Evolutionary conservation across 1,140 invertebrate genomes (phyloP), one percentile per base, ranked within the genome.

Genomic region (Drosophila insularis): DNA sequence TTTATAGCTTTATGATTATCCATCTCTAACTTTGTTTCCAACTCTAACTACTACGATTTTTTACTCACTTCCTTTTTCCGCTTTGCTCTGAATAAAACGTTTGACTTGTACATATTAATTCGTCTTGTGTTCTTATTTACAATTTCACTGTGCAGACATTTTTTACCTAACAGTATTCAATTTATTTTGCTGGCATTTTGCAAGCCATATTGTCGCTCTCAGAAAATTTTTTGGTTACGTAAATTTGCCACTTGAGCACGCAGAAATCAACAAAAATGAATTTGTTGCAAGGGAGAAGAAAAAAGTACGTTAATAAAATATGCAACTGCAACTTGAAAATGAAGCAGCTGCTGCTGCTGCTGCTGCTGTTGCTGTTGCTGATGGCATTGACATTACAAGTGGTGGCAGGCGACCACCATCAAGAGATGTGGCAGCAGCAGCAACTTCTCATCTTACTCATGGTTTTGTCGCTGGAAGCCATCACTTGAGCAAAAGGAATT

Each of bases 241-340:
- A 73, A 78, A 81, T 74, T 68, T 68, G 82, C 35, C 79, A 87
- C 81, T 86, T 86, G 82, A 69, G 81, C 81, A 86, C 81, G 82
- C 79, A 86, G 75, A 70, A 75, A 79, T 70, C 63, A 55, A 59
- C 80, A 71, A 85, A 74, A 68, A 65, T 62, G 69, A 69, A 68
- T 68, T 78, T 56, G 67, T 69, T 72, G 78, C 65, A 60, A 35
- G 63, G 32, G 64, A 79, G 76, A 79, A 76, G 75, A 87, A 79
- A 84, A 61, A 77, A 80, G 82, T 82, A 37, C 17, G 43, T 87
- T 87, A 87, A 87, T 87, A 76, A 87, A 87, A 87, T 87, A 82
- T 79, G 69, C 66, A 84, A 82, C 19, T 50, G 43, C 43, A 50
- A 50, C 43, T 50, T 50, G 43, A 50, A 50, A 50, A 50, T 50